Evolutionary conservation across 2,888 invertebrate genomes (phyloP), one percentile per base, ranked within the genome.

Genomic region (Euspilapteryx auroguttella): DNA sequence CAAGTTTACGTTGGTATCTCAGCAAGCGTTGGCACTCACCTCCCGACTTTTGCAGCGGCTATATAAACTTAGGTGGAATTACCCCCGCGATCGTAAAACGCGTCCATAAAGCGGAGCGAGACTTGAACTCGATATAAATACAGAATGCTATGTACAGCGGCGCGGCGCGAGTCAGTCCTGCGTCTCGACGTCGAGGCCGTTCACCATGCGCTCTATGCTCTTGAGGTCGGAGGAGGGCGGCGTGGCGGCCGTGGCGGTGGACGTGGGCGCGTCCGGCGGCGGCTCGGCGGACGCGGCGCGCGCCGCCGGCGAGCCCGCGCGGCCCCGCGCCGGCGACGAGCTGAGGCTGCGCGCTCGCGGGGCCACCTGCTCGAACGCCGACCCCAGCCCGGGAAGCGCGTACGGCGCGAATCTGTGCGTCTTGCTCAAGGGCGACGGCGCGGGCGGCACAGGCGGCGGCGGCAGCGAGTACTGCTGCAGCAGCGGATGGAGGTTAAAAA

Each of bases 201-300:
- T 95, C 42, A 96, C 94, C 95, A 95, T 95, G 61, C 94, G 92
- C 75, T 96, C 95, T 76, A 96, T 96, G 63, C 88, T 94, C 71
- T 94, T 94, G 42, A 96, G 82, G 69, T 95, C 94, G 36, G 86
- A 89, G 24, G 87, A 82, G 21, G 82, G 81, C 37, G 79, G 80
- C 37, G 81, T 84, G 40, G 56, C 47, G 32, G 68, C 55, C 28
- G 79, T 58, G 36, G 73, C 68, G 34, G 73, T 64, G 24, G 71
- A 62, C 10, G 82, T 79, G 28, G 71, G 69, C 13, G 79, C 80
- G 3, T 5, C 17, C 17, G 17, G 17, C 42, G 82, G 68, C 55
- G 79, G 73, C 2, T 69, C 68, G 38, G 69, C 73, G 4, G 73
- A 42, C 49, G 76, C 44, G 55, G 82, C 44, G 61, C 84, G 47